These are phyloP conservation scores for Crocallis elinguaria DNA, from an alignment of 2,888 invertebrate species.

Conservation along the genomic window DNA sequence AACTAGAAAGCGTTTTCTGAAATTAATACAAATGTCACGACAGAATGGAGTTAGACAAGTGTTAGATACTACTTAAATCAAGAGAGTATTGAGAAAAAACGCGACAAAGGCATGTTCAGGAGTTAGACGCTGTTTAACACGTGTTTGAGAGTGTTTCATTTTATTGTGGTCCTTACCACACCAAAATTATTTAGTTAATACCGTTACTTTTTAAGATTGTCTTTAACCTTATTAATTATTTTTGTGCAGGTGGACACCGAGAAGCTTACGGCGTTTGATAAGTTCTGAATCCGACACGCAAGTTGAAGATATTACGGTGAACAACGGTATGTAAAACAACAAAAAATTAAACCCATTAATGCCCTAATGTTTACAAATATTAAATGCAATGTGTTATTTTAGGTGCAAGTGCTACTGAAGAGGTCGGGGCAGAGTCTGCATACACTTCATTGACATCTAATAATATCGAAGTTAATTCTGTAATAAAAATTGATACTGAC, in stretches of 20 bases:
- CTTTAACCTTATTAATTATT: not conserved
- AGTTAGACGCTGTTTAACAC: no score
- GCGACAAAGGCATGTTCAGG: no score
- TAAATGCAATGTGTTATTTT: slow-evolving; percentile 2
- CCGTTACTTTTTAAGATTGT: no score
- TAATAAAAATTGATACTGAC: slow-evolving; percentile 44
- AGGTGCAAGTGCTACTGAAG: slow-evolving; percentile 13
- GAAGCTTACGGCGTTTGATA: slow-evolving; percentile 64
- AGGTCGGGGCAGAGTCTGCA: slow-evolving; percentile 33
- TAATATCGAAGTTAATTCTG: slow-evolving; percentile 59
- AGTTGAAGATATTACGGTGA: slow-evolving; percentile 49
- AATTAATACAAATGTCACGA: no score
- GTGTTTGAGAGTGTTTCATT: no score
- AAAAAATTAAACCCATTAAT: not conserved
- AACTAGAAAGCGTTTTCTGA: no score
- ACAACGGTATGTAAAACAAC: slow-evolving; percentile 51
- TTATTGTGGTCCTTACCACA: no score
- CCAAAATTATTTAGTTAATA: no score
- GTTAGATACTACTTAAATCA: no score
- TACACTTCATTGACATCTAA: slow-evolving; percentile 66
- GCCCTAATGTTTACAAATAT: not conserved
- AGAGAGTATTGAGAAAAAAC: no score
- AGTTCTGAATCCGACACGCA: slow-evolving; percentile 66
- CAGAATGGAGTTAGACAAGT: no score
- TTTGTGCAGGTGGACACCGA: slow-evolving; percentile 69